Evolutionary conservation across 64 coral and sea anemone genomes (phyloP).

Genomic region (Montipora foliosa): DNA sequence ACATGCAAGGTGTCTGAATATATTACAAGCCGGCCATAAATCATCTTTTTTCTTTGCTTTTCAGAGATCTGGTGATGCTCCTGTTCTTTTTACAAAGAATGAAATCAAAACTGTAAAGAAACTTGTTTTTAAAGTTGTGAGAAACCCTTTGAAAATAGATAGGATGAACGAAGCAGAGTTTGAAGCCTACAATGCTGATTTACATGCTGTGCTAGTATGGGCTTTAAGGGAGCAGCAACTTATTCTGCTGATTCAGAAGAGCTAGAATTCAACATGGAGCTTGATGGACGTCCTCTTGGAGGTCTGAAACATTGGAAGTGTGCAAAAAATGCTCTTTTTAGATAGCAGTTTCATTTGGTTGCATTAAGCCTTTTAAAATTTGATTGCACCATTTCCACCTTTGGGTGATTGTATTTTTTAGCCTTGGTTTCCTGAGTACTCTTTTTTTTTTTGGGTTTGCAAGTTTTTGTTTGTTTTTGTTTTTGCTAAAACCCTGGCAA

Average conservation of each 20-base stretch:
- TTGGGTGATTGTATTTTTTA: too few relatives aligned
- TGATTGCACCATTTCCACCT: too few relatives aligned
- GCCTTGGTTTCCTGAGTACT: too few relatives aligned
- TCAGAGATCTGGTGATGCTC: constrained; percentile 19
- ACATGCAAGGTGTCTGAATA: too few relatives aligned
- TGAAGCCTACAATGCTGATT: constrained; percentile 25
- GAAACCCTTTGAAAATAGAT: constrained; percentile 19
- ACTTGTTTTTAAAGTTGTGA: constrained; percentile 11
- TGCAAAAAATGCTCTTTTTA: background rate
- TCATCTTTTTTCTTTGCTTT: background rate
- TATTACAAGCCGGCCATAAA: too few relatives aligned
- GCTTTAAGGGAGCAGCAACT: constrained; percentile 51
- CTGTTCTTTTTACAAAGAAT: constrained; percentile 52
- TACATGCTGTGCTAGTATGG: constrained; percentile 51
- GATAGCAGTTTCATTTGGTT: too few relatives aligned
- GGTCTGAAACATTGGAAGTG: background rate
- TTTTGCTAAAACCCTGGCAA: too few relatives aligned
- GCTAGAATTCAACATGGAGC: constrained; percentile 65
- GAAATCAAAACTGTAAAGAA: constrained; percentile 68
- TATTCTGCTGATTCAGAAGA: constrained; percentile 17
- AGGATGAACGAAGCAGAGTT: constrained; percentile 14
- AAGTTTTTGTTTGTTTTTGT: too few relatives aligned
- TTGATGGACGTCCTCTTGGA: constrained; percentile 63
- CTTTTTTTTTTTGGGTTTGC: too few relatives aligned
- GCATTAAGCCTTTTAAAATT: too few relatives aligned